phyloP scores from a whole-genome alignment of 1,140 invertebrate species.

The Lordiphosa collinella region DNA sequence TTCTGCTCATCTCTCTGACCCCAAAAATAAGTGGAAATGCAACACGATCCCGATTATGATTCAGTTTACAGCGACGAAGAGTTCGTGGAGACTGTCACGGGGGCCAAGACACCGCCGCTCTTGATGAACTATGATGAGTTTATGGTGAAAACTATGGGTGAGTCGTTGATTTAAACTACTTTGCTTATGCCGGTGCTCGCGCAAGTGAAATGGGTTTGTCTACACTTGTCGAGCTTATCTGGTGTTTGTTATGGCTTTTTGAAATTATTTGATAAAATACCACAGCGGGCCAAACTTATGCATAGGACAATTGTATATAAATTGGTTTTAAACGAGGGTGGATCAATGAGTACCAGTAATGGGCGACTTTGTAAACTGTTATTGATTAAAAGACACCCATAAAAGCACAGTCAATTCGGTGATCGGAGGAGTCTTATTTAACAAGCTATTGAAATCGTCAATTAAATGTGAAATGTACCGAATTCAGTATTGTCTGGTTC shows the following conservation, averaged over 20 bases:
- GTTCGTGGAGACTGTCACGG: slow-evolving; percentile 36
- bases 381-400: too few relatives aligned
- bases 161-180: slow-evolving; percentile 15
- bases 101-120: slow-evolving; percentile 41
- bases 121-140: slow-evolving; percentile 66
- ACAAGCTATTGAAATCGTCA: too few relatives aligned
- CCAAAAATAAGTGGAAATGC: slow-evolving; percentile 29
- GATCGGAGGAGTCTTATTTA: too few relatives aligned
- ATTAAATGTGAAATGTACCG: too few relatives aligned
- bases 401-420: too few relatives aligned
- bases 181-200: neutral
- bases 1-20: neutral
- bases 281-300: slow-evolving; percentile 33
- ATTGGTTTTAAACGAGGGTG: too few relatives aligned
- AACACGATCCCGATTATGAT: slow-evolving; percentile 60
- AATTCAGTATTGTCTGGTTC: too few relatives aligned
- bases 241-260: slow-evolving; percentile 53
- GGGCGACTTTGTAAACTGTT: too few relatives aligned
- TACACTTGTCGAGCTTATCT: slow-evolving; percentile 55
- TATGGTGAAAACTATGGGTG: slow-evolving; percentile 57
- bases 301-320: slow-evolving; percentile 19
- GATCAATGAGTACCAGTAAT: too few relatives aligned
- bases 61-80: slow-evolving; percentile 58
- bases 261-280: slow-evolving; percentile 53
- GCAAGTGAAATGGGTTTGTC: slow-evolving; percentile 14